phyloP scores from a whole-genome alignment of 2,113 vertebrate genomes.

The Ginglymostoma cirratum region DNA sequence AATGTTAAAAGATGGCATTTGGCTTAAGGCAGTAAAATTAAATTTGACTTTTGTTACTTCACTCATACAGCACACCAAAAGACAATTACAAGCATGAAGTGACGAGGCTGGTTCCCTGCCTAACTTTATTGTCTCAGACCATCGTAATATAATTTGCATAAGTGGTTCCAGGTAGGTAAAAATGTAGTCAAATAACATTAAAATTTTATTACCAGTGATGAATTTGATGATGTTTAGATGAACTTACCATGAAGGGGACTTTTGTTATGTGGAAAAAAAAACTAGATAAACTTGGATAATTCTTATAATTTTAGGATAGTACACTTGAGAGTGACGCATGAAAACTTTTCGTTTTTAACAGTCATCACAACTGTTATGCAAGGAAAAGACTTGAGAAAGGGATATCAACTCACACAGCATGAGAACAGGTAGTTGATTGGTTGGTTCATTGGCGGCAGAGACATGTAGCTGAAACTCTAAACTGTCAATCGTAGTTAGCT shows the following conservation, averaged over 20 bases:
- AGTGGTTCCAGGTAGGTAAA: too few species aligned
- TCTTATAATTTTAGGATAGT: background rate
- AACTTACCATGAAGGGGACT: background rate
- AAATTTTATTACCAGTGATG: background rate
- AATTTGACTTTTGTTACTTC: background rate
- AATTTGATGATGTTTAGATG: background rate
- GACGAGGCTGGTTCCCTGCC: background rate
- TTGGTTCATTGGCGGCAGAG: too few species aligned
- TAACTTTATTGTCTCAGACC: background rate
- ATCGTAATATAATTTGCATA: background rate
- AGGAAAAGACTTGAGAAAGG: too few species aligned
- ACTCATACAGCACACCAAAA: background rate
- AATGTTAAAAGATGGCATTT: background rate
- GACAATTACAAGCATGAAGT: background rate
- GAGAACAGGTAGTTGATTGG: too few species aligned
- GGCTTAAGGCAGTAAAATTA: background rate
- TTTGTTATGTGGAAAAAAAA: background rate
- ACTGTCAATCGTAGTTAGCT: too few species aligned
- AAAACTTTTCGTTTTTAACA: too few species aligned
- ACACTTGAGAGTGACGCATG: too few species aligned
- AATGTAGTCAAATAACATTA: background rate
- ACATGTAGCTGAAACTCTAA: too few species aligned
- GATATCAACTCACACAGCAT: too few species aligned
- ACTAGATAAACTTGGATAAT: background rate
- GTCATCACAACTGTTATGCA: too few species aligned